A percentile compares a stretch with the other conserved stretches of the same genome.
Conservation (phyloP, 2,113 vertebrate species). For the Litocranius walleri region DNA sequence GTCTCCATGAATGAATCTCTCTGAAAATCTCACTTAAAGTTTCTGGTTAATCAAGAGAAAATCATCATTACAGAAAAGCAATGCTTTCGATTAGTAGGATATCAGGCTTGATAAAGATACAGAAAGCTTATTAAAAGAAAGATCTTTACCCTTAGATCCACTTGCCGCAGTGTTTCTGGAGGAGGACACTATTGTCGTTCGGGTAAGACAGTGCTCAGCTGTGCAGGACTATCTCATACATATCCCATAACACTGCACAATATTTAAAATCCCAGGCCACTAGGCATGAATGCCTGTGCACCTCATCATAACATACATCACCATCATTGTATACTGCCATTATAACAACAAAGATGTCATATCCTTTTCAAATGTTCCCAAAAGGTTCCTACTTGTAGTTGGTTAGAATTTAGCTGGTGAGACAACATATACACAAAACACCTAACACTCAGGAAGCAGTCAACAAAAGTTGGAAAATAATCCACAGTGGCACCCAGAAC, state of each 20-base stretch:
- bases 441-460: neutral
- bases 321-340: neutral
- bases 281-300: neutral
- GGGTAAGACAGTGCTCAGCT: neutral
- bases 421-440: neutral
- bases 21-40: neutral
- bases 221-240: neutral
- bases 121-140: neutral
- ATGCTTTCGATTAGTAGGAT: neutral
- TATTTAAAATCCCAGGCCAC: neutral
- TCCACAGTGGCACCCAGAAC: neutral
- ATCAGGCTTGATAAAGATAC: neutral
- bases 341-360: neutral
- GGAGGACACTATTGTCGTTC: neutral
- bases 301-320: neutral
- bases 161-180: neutral
- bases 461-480: neutral
- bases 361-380: neutral
- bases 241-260: neutral
- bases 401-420: neutral
- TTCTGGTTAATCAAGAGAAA: neutral
- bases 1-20: neutral
- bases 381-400: neutral
- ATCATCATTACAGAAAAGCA: neutral
- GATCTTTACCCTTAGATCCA: neutral